Evolutionary conservation across 1,140 invertebrate genomes (phyloP), one percentile per base, ranked within the genome.

Genomic region (Drosophila carrolli): DNA sequence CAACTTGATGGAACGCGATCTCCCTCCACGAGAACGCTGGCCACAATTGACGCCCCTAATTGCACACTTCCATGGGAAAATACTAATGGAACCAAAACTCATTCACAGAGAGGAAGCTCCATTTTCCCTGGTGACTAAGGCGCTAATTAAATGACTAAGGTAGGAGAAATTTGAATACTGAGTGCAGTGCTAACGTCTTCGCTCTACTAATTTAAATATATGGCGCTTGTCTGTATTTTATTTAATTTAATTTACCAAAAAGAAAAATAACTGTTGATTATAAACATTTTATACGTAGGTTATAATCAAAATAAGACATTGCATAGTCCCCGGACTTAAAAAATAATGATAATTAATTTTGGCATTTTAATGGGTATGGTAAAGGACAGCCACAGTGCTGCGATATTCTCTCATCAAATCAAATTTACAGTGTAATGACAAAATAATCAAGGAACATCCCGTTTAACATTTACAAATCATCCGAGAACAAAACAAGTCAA

Each of bases 11-110:
- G 44, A 60, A 59, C 50, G 35, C 50, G 46, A 65, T 75, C 59
- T 38, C 53, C 2, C 32, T 23, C 35, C 40, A 37, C 46, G 23
- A 38, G 35, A 51, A 23, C 41, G 13, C 29, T 53, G 72, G 55
- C 73, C 61, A 75, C 72, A 75, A 47, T 59, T 66, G 48, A 66
- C 54, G 54, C 53, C 37, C 60, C 61, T 75, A 66, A 57, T 75
- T 66, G 40, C 58, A 19, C 37, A 14, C 8, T 57, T 32, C 29
- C 35, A 61, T 40, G 60, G 29, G n/a, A 38, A 53, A 35, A 60
- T 13, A 23, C 23, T 60, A 32, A 53, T 51, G 29, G 56, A 13
- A n/a, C n/a, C 2, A 37, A 29, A 46, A 37, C 29, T 16, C 9
- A 61, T 65, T 44, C 56, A 9, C 13, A 5, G 10, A 37, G 19